Evolutionary conservation across 1,140 invertebrate genomes (phyloP), one percentile per base, ranked within the genome.

Genomic region (Chironomus tepperi): DNA sequence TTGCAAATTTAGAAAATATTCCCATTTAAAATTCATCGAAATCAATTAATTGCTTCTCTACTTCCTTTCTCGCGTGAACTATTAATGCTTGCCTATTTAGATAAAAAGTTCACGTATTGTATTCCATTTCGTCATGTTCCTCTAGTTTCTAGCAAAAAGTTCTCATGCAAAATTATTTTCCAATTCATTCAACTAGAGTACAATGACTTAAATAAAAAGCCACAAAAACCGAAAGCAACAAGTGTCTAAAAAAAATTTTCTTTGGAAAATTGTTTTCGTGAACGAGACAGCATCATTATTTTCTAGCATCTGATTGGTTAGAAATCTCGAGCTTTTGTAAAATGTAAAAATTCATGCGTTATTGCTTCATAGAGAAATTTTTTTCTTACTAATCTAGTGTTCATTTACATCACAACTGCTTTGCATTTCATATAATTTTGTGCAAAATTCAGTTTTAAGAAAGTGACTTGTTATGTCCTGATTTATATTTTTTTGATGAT

Each of bases 251-350:
- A 15, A 5, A n/a, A 57, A 15, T 57, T 57, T 5, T 57, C 12
- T 57, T 15, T 57, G 47, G n/a, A 57, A 57, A 57, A 57, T 57
- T 57, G 12, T 57, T n/a, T 15, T 57, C 1, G 15, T n/a, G 47
- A 57, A 57, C 47, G 47, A 57, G 47, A 57, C n/a, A 57, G 47
- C 47, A 57, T 57, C 47, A 57, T 57, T 57, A 15, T 57, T 57
- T 57, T 57, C 47, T 57, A 57, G 12, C 47, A 57, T 57, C 5
- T 15, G 47, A 57, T 57, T 57, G 47, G 47, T 15, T 57, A 57
- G 47, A 57, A 57, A 57, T n/a, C 47, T 57, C n/a, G 47, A 57
- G 47, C 47, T 57, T 57, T 57, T 57, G 3, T n/a, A 57, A 57
- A n/a, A 57, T 57, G 12, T 57, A 57, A 57, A 57, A 57, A 57